phyloP scores from a whole-genome alignment of 2,797 vertebrate genomes.

The Selene dorsalis region DNA sequence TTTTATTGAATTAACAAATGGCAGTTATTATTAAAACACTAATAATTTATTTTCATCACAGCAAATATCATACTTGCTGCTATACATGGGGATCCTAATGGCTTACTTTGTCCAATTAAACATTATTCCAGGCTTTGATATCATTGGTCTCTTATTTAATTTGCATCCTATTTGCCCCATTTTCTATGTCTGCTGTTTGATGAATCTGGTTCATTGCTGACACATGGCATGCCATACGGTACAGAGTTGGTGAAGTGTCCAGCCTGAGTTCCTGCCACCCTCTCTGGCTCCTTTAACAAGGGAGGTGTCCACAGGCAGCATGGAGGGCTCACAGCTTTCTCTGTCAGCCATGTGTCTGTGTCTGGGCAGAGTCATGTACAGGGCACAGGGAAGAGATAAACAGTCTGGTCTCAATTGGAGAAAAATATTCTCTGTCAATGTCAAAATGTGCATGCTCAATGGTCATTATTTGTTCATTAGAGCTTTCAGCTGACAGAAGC shows the following conservation, averaged over 20 bases:
- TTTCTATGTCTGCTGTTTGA: conserved; percentile 14
- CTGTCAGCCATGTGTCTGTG: conserved; percentile 62
- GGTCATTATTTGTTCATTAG: conserved; percentile 33
- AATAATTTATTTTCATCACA: conserved; percentile 15
- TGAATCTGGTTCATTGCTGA: conserved; percentile 45
- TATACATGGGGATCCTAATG: conserved; percentile 24
- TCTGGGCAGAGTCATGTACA: conserved; percentile 38
- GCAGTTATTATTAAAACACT: conserved; percentile 2
- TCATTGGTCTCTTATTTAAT: background rate
- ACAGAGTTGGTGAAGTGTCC: conserved; percentile 53
- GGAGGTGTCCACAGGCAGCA: conserved; percentile 60
- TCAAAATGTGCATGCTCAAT: conserved; percentile 14
- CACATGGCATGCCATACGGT: conserved; percentile 68
- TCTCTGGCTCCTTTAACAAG: conserved; percentile 57
- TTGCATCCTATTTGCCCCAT: background rate
- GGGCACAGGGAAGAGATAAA: conserved; percentile 43
- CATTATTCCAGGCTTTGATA: background rate
- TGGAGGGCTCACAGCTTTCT: conserved; percentile 60
- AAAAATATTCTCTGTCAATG: conserved; percentile 33
- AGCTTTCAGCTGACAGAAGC: conserved; percentile 29
- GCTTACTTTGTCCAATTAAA: background rate
- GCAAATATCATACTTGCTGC: background rate
- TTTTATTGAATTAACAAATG: conserved; percentile 9
- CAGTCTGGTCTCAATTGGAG: conserved; percentile 45
- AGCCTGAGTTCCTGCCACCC: conserved; percentile 57